Conservation (phyloP, 2,888 invertebrate genomes). For the Papilio protenor region DNA sequence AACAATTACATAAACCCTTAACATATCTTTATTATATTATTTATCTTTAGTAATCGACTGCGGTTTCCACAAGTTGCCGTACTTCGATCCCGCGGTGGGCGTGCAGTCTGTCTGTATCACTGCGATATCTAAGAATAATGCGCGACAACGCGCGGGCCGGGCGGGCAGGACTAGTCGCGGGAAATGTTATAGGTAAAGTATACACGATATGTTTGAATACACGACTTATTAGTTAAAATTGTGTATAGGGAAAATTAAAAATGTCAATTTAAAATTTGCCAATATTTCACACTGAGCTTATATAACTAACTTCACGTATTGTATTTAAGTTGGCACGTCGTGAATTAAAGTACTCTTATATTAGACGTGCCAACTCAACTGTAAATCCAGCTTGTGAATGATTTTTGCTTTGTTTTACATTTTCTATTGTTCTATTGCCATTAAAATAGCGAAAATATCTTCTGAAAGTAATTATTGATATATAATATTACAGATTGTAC, state of each 20-base stretch:
- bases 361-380: neutral
- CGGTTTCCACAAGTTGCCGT: constrained; percentile 97
- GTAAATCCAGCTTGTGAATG: no score
- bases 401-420: no score
- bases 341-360: neutral
- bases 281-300: no score
- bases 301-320: no score
- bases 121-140: constrained; percentile 94
- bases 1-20: no score
- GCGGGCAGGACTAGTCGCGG: constrained; percentile 94
- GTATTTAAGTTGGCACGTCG: neutral
- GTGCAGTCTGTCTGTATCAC: constrained; percentile 93
- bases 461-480: constrained; percentile 9
- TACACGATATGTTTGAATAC: neutral
- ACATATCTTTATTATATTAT: no score
- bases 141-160: constrained; percentile 95
- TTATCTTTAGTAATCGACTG: constrained; percentile 92
- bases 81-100: constrained; percentile 93
- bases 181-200: constrained; percentile 89
- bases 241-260: no score
- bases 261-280: no score
- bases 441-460: no score
- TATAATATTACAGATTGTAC: constrained; percentile 84
- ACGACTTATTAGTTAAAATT: no score
- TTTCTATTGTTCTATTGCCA: no score